Conservation (phyloP, 2,888 invertebrate genomes). For the Zeuzera pyrina region DNA sequence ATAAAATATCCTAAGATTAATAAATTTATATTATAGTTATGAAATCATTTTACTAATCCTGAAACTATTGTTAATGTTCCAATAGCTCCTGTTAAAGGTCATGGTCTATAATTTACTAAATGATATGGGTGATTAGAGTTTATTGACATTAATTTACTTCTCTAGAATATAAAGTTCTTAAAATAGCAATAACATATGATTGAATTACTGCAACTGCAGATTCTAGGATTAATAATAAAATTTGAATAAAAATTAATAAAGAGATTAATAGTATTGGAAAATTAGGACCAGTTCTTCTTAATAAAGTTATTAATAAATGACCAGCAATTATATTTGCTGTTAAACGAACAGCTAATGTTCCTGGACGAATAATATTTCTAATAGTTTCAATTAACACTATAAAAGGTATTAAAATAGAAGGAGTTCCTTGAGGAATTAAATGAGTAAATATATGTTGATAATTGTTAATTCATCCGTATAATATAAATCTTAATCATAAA, state of each 20-base stretch:
- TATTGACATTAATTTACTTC: slow-evolving; percentile 75
- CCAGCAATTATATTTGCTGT: slow-evolving; percentile 86
- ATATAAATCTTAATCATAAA: slow-evolving; percentile 77
- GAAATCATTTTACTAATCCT: slow-evolving; percentile 76
- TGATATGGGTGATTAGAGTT: slow-evolving; percentile 75
- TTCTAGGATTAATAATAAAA: slow-evolving; percentile 70
- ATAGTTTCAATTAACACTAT: slow-evolving; percentile 83
- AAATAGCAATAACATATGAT: slow-evolving; percentile 77
- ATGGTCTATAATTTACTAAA: slow-evolving; percentile 77
- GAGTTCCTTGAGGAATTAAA: slow-evolving; percentile 79
- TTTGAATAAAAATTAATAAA: slow-evolving; percentile 58
- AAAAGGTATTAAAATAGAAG: slow-evolving; percentile 76
- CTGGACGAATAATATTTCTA: slow-evolving; percentile 80
- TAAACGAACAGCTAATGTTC: slow-evolving; percentile 79
- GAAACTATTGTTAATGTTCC: slow-evolving; percentile 70
- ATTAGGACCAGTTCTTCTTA: slow-evolving; percentile 49
- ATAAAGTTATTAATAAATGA: slow-evolving; percentile 76
- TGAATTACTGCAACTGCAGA: slow-evolving; percentile 76
- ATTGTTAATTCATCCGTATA: slow-evolving; percentile 76
- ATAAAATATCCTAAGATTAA: slow-evolving; percentile 63
- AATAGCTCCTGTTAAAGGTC: slow-evolving; percentile 75
- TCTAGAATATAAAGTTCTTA: slow-evolving; percentile 78
- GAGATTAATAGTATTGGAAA: slow-evolving; percentile 32
- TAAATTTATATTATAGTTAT: slow-evolving; percentile 65
- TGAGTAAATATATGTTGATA: slow-evolving; percentile 77